Percentiles rank a stretch among this genome's conserved stretches.
Conservation (phyloP, 2,888 invertebrate species). For the Heliconius aoede region DNA sequence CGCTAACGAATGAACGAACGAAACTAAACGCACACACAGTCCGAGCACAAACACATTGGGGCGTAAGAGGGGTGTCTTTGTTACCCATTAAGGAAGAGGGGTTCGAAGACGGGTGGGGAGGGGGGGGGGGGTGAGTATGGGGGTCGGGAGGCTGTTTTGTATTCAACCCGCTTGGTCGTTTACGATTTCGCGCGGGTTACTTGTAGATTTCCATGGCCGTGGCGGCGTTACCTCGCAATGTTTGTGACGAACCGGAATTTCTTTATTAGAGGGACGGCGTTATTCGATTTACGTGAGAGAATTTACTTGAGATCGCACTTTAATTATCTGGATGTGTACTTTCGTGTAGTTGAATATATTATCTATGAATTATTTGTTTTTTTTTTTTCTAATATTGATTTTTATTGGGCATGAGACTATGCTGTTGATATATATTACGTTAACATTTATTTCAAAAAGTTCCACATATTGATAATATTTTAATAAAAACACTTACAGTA, state of each 20-base stretch:
- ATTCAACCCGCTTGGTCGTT: constrained; percentile 77
- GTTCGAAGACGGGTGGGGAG: constrained; percentile 71
- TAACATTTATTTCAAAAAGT: neutral
- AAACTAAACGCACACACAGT: constrained; percentile 70
- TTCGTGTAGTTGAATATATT: neutral
- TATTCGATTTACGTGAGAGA: constrained; percentile 50
- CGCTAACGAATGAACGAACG: constrained; percentile 43
- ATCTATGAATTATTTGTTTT: neutral
- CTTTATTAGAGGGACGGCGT: constrained; percentile 68
- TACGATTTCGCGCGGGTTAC: constrained; percentile 81
- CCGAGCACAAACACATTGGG: constrained; percentile 71
- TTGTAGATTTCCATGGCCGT: constrained; percentile 73
- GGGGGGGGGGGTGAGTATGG: too few species aligned
- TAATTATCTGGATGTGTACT: neutral
- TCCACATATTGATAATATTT: too few species aligned
- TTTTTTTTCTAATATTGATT: neutral
- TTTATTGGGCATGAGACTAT: neutral
- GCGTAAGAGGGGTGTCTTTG: constrained; percentile 82
- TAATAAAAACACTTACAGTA: too few species aligned
- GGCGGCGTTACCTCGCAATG: constrained; percentile 64
- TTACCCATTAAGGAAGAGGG: constrained; percentile 83
- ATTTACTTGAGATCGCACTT: constrained; percentile 37
- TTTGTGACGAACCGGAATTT: constrained; percentile 71
- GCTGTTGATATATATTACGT: neutral
- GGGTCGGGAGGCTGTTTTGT: constrained; percentile 73